These are phyloP conservation scores for Sphenopsis melanotis DNA, from an alignment of 2,797 vertebrate species.

Conservation along the genomic window DNA sequence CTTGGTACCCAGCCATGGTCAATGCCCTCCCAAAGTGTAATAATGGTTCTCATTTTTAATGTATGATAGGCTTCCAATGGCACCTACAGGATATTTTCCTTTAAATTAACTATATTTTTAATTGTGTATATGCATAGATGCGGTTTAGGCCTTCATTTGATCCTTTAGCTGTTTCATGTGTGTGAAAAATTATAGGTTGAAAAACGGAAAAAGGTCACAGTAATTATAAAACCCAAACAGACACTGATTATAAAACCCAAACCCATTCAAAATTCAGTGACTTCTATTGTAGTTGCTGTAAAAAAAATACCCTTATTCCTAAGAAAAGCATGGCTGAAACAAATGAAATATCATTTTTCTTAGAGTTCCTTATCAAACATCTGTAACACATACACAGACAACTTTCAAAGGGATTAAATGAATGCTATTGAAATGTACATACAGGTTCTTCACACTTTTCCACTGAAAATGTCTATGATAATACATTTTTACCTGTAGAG, in stretches of 20 bases:
- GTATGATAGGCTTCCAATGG: background rate
- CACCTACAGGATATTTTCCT: background rate
- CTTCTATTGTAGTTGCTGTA: background rate
- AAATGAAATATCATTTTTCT: background rate
- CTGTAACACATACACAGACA: background rate
- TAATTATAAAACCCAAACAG: background rate
- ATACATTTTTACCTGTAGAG: background rate
- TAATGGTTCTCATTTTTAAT: background rate
- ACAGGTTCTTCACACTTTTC: background rate
- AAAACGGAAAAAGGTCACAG: background rate
- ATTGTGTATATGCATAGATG: background rate
- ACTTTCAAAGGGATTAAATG: background rate
- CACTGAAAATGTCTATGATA: background rate
- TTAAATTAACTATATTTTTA: background rate
- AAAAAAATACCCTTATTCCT: background rate
- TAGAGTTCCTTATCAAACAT: background rate
- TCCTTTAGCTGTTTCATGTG: background rate
- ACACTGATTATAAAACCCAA: background rate
- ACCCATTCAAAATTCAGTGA: background rate
- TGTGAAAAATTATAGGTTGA: background rate
- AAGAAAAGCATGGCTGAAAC: background rate
- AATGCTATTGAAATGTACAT: background rate
- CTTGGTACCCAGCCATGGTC: background rate
- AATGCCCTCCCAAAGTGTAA: background rate
- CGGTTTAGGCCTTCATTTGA: background rate